Evolutionary conservation across 2,888 invertebrate species (phyloP), one percentile per base, ranked within the genome.

Genomic region (Drosophila paramelanica): DNA sequence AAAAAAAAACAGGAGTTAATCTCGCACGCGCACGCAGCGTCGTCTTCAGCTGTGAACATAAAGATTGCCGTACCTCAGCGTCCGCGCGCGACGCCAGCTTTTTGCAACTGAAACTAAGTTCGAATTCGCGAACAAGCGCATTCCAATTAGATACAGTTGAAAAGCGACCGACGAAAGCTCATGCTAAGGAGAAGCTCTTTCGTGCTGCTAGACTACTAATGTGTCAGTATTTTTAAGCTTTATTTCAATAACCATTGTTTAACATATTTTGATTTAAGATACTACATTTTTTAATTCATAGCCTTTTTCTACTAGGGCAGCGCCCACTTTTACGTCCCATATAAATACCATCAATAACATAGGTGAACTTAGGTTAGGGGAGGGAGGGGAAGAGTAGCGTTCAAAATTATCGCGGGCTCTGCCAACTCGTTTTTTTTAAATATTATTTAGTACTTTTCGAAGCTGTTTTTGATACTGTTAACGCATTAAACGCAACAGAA

Each of bases 91-190:
- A 66, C 74, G 74, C 65, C 17, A 66, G 66, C 76, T 74, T 79
- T 74, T 74, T 73, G 76, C 79, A 73, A 76, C 79, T 79, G 79
- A 79, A 76, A 74, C 79, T 66, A 23, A 66, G 42, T 76, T 76
- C 76, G 79, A 78, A 78, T 62, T 66, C 42, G 45, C 74, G 57
- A 57, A 65, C n/a, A 59, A 67, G 50, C 78, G 46, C 49, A 61
- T 74, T 78, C 55, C 55, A 65, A 61, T 78, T 52, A 58, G 75
- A 68, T 75, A 73, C 69, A 69, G 60, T 49, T 52, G 14, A 68
- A 62, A 72, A 56, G 47, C 58, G 51, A 50, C 57, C 60, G 51
- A 25, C 20, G 42, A 51, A 78, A 78, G 73, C 67, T 73, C 27
- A 39, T 33, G 31, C 11, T 17, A 39, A 33, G 31, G 46, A 7